phyloP scores from a whole-genome alignment of 2,797 vertebrate genomes.

The Anabas testudineus region DNA sequence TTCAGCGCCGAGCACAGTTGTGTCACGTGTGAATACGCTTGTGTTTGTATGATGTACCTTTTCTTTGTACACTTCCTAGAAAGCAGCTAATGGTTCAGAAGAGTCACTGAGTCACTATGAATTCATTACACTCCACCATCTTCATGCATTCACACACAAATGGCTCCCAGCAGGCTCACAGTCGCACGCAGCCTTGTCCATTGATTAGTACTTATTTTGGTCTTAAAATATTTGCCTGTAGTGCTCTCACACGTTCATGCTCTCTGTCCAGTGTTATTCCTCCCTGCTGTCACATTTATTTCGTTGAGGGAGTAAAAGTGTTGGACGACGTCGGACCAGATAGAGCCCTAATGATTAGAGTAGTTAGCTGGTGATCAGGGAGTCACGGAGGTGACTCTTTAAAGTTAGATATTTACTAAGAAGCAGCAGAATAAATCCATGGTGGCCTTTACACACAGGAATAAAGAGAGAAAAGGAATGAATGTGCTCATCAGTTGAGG shows the following conservation, averaged over 20 bases:
- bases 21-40: neutral
- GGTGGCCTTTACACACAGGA: neutral
- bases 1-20: too few species aligned
- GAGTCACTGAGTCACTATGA: constrained; percentile 44
- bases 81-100: constrained; percentile 50
- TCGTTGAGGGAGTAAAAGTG: constrained; percentile 5
- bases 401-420: neutral
- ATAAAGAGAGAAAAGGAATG: constrained; percentile 7
- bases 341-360: neutral
- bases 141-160: constrained; percentile 20
- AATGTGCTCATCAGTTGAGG: constrained; percentile 20
- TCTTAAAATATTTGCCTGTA: constrained; percentile 5
- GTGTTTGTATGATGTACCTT: neutral
- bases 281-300: neutral
- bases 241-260: neutral
- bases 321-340: constrained; percentile 12
- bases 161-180: neutral
- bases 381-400: neutral
- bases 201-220: constrained; percentile 23
- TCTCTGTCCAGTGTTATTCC: neutral
- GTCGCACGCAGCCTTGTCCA: constrained; percentile 5
- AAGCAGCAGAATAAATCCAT: neutral
- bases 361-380: constrained; percentile 3
- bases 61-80: neutral
- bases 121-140: constrained; percentile 39